Percentiles rank a stretch among this genome's conserved stretches.
Conservation (phyloP, 2,113 vertebrate species). For the Marcusenius ussheri region DNA sequence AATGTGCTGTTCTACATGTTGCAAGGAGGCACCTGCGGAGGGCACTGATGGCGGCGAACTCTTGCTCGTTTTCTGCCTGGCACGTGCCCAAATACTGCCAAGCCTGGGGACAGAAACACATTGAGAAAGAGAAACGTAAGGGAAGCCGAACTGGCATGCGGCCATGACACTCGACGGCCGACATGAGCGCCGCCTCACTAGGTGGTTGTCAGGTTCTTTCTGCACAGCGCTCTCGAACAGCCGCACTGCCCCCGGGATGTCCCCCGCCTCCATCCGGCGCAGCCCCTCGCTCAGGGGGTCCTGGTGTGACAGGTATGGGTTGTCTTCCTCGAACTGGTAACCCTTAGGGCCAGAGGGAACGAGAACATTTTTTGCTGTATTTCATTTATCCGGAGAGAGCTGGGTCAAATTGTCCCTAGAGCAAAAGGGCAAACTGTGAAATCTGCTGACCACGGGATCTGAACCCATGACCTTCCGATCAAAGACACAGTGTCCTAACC, state of each 20-base stretch:
- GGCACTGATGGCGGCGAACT: constrained; percentile 91
- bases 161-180: neutral
- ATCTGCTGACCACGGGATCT: neutral
- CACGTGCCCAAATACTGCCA: constrained; percentile 98
- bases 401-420: neutral
- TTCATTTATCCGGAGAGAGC: neutral
- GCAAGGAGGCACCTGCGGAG: constrained; percentile 74
- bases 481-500: neutral
- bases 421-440: neutral
- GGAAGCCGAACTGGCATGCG: neutral
- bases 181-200: constrained; percentile 63
- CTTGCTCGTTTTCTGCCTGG: constrained; percentile 96
- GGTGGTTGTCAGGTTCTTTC: constrained; percentile 82
- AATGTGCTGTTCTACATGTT: constrained; percentile 7
- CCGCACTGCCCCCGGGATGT: constrained; percentile 87
- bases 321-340: constrained; percentile 96
- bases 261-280: constrained; percentile 77
- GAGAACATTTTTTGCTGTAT: neutral
- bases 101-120: constrained; percentile 60
- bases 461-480: neutral
- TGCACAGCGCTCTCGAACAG: constrained; percentile 93
- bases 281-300: constrained; percentile 84
- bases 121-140: neutral
- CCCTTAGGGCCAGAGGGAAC: constrained; percentile 57
- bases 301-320: constrained; percentile 81